phyloP scores from a whole-genome alignment of 2,888 invertebrate genomes.

The Seira sanloemensis region DNA sequence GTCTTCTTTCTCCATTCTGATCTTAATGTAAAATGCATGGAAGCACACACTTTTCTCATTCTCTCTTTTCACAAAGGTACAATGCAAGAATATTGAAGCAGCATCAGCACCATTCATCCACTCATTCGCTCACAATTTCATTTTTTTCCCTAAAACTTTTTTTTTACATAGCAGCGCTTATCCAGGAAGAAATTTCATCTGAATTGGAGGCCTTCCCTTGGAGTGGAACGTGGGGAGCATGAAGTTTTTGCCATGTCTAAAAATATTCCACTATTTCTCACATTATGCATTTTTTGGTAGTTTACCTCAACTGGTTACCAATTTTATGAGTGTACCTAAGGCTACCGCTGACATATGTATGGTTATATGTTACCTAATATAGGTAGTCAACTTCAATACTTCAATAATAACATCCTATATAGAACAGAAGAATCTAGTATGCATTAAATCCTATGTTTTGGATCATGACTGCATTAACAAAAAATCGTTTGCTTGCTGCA shows the following conservation, averaged over 20 bases:
- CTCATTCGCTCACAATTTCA: background rate
- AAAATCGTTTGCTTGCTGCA: constrained; percentile 16
- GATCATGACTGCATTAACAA: constrained; percentile 47
- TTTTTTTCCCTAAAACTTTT: background rate
- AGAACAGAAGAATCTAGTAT: background rate
- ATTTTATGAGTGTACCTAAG: constrained; percentile 9
- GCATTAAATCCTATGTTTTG: constrained; percentile 16
- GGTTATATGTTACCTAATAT: no score
- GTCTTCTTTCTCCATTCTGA: background rate
- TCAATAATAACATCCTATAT: background rate
- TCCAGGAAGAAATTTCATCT: background rate
- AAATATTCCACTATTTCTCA: background rate
- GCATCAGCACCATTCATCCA: background rate
- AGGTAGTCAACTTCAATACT: background rate
- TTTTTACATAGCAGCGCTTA: background rate
- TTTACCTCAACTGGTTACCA: constrained; percentile 46
- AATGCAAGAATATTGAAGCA: background rate
- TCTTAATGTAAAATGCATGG: constrained; percentile 42
- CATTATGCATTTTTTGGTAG: constrained; percentile 21
- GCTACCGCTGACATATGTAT: no score
- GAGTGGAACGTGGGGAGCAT: no score
- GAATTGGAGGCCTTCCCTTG: background rate
- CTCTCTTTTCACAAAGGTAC: background rate
- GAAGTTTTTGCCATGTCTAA: no score
- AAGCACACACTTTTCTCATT: constrained; percentile 18